phyloP scores from a whole-genome alignment of 1,140 invertebrate species.

The Propsilocerus akamusi region DNA sequence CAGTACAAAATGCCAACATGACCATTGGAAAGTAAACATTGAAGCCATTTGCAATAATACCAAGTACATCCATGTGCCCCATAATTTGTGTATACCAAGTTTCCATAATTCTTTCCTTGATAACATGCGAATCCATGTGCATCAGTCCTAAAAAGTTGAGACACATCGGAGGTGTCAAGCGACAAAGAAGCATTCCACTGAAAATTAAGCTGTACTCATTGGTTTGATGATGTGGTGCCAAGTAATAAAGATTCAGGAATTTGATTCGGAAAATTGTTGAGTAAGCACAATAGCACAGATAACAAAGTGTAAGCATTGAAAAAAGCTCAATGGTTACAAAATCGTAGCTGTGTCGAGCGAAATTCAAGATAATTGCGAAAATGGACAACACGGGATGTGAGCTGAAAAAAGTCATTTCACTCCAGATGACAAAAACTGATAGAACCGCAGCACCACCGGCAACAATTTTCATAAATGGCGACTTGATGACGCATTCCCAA shows the following conservation, averaged over 20 bases:
- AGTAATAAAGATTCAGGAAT: conserved; percentile 90
- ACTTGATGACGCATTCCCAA: conserved; percentile 71
- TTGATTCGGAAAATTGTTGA: conserved; percentile 93
- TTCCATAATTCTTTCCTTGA: conserved; percentile 33
- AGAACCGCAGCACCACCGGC: conserved; percentile 58
- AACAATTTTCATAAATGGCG: conserved; percentile 50
- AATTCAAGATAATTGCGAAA: conserved; percentile 81
- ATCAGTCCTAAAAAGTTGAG: conserved; percentile 95
- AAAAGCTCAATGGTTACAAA: conserved; percentile 88
- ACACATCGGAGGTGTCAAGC: conserved; percentile 94
- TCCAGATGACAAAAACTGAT: conserved; percentile 90
- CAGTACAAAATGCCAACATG: conserved; percentile 81
- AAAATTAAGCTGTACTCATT: conserved; percentile 98
- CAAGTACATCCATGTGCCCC: conserved; percentile 98
- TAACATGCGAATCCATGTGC: conserved; percentile 95
- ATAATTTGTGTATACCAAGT: conserved; percentile 60
- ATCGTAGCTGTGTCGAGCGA: conserved; percentile 65
- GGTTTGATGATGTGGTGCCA: conserved; percentile 93
- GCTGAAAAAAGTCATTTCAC: conserved; percentile 95
- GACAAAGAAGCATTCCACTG: conserved; percentile 91
- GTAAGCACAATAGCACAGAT: conserved; percentile 94
- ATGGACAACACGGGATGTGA: conserved; percentile 78
- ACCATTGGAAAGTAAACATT: conserved; percentile 98
- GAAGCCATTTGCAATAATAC: conserved; percentile 93
- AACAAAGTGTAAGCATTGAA: conserved; percentile 78